Evolutionary conservation across 2,888 invertebrate species (phyloP).

Genomic region (Tenthredo distinguenda): DNA sequence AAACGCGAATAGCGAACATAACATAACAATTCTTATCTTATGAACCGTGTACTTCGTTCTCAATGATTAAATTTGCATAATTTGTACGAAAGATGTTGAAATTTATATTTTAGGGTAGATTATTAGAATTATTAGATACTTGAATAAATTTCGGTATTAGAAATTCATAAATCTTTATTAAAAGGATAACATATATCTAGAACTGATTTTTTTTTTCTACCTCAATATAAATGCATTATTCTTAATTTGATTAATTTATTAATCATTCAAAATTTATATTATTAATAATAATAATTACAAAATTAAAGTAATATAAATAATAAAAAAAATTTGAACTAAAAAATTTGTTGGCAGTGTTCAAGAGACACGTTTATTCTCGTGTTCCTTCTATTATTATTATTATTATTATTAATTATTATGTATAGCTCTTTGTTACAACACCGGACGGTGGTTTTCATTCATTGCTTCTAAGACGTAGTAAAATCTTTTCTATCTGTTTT

Average conservation of each 20-base stretch:
- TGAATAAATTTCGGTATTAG: neutral
- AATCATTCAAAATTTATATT: slow-evolving; percentile 51
- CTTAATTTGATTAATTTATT: slow-evolving; percentile 50
- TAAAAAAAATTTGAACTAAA: slow-evolving; percentile 56
- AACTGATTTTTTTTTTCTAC: slow-evolving; percentile 48
- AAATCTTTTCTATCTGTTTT: slow-evolving; percentile 24
- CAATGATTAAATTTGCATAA: neutral
- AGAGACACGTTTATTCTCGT: slow-evolving; percentile 52
- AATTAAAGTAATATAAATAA: slow-evolving; percentile 62
- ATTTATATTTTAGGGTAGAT: neutral
- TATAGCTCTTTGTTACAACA: slow-evolving; percentile 56
- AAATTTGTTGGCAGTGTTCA: slow-evolving; percentile 72
- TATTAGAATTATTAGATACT: neutral
- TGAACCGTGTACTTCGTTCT: neutral
- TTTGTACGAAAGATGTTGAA: neutral
- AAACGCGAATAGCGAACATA: neutral
- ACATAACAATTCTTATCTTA: slow-evolving; percentile 22
- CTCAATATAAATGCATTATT: slow-evolving; percentile 59
- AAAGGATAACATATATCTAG: slow-evolving; percentile 65
- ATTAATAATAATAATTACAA: slow-evolving; percentile 55
- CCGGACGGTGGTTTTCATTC: slow-evolving; percentile 48
- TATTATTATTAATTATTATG: slow-evolving; percentile 55
- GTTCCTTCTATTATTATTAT: slow-evolving; percentile 51
- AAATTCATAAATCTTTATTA: slow-evolving; percentile 63
- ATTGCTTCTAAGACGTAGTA: slow-evolving; percentile 32